These are phyloP conservation scores for Trichogramma evanescens DNA, from an alignment of 2,888 invertebrate genomes.

Conservation along the genomic window DNA sequence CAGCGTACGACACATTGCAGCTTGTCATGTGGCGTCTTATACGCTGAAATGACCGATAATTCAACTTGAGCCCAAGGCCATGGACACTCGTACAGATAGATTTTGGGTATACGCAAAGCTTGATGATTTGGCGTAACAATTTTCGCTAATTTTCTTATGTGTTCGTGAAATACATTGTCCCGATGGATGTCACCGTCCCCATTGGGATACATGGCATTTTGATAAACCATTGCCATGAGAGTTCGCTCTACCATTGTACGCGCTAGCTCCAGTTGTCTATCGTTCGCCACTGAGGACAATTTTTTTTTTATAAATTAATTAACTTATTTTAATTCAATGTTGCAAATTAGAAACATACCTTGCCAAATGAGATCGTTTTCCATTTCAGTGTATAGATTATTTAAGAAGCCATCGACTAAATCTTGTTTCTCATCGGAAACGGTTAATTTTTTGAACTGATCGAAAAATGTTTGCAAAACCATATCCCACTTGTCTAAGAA, in stretches of 20 bases:
- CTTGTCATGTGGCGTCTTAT: conserved; percentile 85
- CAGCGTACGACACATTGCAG: conserved; percentile 77
- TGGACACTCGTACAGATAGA: conserved; percentile 84
- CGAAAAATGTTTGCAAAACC: conserved; percentile 66
- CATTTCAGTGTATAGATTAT: conserved; percentile 62
- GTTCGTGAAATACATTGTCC: conserved; percentile 82
- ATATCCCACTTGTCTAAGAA: conserved; percentile 74
- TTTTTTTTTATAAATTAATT: neutral
- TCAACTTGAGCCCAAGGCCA: conserved; percentile 93
- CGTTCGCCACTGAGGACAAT: neutral
- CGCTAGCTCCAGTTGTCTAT: conserved; percentile 65
- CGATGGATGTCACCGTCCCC: conserved; percentile 90
- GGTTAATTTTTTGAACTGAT: conserved; percentile 71
- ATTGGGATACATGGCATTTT: conserved; percentile 91
- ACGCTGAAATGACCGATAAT: conserved; percentile 80
- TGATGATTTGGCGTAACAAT: conserved; percentile 73
- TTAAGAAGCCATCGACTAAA: conserved; percentile 75
- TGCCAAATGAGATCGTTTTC: conserved; percentile 67
- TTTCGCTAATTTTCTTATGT: conserved; percentile 74
- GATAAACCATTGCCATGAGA: conserved; percentile 86
- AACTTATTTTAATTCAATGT: neutral
- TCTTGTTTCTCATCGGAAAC: conserved; percentile 89
- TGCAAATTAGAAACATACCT: conserved; percentile 46
- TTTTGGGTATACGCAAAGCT: conserved; percentile 73
- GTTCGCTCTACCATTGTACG: conserved; percentile 80